Conservation (phyloP, 1,140 invertebrate species). For the Leptoteleia sp. region DNA sequence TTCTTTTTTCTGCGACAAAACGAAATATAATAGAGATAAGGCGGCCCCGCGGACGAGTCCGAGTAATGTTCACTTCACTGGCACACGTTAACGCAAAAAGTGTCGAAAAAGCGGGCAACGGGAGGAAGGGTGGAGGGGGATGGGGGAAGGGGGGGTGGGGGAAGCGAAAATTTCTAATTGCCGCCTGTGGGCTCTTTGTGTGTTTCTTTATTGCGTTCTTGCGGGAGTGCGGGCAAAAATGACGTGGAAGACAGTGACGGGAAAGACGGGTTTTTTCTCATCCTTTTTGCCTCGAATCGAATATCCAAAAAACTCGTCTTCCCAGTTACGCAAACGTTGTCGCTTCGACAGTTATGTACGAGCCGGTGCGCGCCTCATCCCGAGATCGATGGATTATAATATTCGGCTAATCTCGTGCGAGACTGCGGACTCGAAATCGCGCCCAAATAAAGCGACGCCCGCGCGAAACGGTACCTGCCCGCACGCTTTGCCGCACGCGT, state of each 20-base stretch:
- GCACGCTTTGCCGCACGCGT: too few relatives aligned
- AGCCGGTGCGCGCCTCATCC: constrained; percentile 26
- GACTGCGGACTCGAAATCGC: constrained; percentile 26
- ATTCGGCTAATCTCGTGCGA: constrained; percentile 25
- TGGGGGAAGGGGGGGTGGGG: too few relatives aligned
- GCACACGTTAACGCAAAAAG: constrained; percentile 19
- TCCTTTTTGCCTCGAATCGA: constrained; percentile 34
- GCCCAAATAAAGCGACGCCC: constrained; percentile 26
- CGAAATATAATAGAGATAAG: constrained; percentile 32
- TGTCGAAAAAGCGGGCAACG: constrained; percentile 9
- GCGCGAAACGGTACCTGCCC: constrained; percentile 36
- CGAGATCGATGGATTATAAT: constrained; percentile 38
- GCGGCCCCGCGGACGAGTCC: constrained; percentile 11
- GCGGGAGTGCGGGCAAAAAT: constrained; percentile 41
- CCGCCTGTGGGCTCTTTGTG: constrained; percentile 3
- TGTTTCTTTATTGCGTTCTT: constrained; percentile 22
- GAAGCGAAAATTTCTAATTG: constrained; percentile 6
- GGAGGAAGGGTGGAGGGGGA: too few relatives aligned
- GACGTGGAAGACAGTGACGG: constrained; percentile 43
- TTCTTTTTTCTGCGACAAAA: constrained; percentile 46
- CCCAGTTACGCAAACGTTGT: constrained; percentile 69
- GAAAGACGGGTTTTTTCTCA: constrained; percentile 50
- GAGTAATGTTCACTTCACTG: constrained; percentile 54
- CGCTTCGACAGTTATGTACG: constrained; percentile 55
- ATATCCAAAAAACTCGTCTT: constrained; percentile 70